Evolutionary conservation across 2,888 invertebrate species (phyloP).

Genomic region (Galeopsomyia nigrocyanea): DNA sequence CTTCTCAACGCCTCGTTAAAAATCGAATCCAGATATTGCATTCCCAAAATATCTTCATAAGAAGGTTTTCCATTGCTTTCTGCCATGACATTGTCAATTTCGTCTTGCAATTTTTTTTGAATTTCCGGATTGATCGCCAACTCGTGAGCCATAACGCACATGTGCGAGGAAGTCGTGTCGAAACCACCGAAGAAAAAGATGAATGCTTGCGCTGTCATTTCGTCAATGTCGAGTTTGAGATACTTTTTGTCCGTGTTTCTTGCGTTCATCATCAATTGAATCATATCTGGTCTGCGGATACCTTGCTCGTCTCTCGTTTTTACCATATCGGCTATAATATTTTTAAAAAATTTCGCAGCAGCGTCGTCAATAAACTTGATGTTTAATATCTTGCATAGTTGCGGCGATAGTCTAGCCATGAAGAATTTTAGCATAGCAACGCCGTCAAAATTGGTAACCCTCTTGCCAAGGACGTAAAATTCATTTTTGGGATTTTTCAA

Average conservation of each 20-base stretch:
- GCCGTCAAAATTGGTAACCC: no score
- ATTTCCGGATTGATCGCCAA: constrained; percentile 64
- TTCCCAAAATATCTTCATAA: constrained; percentile 67
- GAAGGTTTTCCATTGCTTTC: constrained; percentile 61
- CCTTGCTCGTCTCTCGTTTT: constrained; percentile 49
- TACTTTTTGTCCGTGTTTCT: no score
- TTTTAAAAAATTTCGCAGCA: constrained; percentile 48
- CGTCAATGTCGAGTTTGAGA: no score
- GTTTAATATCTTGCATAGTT: constrained; percentile 65
- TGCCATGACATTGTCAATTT: constrained; percentile 57
- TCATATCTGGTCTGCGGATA: constrained; percentile 65
- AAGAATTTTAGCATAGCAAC: no score
- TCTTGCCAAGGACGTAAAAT: no score
- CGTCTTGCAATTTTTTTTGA: constrained; percentile 66
- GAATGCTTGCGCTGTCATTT: constrained; percentile 51
- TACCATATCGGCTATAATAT: constrained; percentile 49
- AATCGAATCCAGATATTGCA: constrained; percentile 73
- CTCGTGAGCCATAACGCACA: constrained; percentile 50
- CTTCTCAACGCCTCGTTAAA: constrained; percentile 59
- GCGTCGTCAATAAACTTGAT: constrained; percentile 62
- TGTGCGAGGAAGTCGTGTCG: constrained; percentile 67
- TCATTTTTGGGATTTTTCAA: no score
- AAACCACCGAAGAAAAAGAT: no score
- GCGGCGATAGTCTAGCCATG: background rate
- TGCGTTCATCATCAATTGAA: no score